These are phyloP conservation scores for Caranx melampygus DNA, from an alignment of 2,113 vertebrate genomes.

Conservation along the genomic window DNA sequence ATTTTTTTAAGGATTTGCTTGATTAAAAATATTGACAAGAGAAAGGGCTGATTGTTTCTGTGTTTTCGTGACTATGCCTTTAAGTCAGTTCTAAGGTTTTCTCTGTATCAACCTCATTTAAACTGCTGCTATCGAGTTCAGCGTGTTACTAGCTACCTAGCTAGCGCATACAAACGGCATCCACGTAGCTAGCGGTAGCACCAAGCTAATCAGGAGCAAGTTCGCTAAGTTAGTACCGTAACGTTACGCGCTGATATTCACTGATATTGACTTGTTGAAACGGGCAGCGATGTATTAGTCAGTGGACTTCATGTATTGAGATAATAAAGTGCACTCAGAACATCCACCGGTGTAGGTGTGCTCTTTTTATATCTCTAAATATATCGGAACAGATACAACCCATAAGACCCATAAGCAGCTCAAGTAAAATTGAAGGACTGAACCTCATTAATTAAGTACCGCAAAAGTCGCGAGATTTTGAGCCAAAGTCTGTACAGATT, in stretches of 20 bases:
- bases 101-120: rapidly evolving
- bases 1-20: too few species aligned
- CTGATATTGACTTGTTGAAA: too few species aligned
- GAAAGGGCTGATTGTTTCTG: rapidly evolving
- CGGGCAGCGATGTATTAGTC: not conserved
- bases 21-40: not conserved
- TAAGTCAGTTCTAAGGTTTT: not conserved
- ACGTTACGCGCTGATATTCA: too few species aligned
- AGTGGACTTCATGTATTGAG: not conserved
- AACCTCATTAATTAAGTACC: too few species aligned
- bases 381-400: too few species aligned
- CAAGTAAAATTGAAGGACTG: too few species aligned
- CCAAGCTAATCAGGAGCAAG: not conserved
- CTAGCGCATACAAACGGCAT: slow-evolving; percentile 2
- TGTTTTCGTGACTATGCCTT: too few species aligned
- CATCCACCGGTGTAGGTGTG: not conserved
- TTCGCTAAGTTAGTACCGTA: not conserved
- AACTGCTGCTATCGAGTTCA: too few species aligned
- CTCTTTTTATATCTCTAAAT: too few species aligned
- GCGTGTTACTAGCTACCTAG: not conserved
- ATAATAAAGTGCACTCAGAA: not conserved
- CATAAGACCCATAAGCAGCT: too few species aligned
- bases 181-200: not conserved
- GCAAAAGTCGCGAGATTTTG: too few species aligned
- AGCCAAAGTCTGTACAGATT: not conserved